Evolutionary conservation across 2,888 invertebrate genomes (phyloP).

Genomic region (Andrena minutula): DNA sequence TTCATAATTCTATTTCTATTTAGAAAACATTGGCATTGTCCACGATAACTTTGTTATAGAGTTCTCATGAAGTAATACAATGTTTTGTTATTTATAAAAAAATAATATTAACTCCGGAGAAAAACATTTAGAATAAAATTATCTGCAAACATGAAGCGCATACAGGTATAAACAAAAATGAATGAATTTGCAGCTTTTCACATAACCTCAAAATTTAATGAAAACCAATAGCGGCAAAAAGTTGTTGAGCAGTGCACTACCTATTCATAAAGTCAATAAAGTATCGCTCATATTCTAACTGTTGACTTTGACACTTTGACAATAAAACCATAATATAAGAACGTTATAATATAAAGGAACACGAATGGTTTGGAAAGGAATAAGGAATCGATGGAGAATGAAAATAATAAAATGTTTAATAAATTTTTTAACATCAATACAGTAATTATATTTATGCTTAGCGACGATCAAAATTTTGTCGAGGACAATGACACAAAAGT

Average conservation of each 20-base stretch:
- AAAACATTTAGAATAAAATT: background rate
- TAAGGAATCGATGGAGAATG: background rate
- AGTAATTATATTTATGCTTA: constrained; percentile 8
- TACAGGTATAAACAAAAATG: background rate
- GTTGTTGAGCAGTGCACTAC: too few species aligned
- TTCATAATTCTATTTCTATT: background rate
- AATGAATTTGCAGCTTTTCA: background rate
- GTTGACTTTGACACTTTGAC: background rate
- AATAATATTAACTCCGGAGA: too few species aligned
- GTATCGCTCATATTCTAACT: too few species aligned
- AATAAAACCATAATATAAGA: background rate
- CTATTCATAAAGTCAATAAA: too few species aligned
- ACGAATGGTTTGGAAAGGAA: background rate
- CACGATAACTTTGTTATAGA: background rate
- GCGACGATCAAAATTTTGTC: background rate
- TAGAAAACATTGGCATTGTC: background rate
- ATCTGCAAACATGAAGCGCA: background rate
- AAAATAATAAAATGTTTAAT: background rate
- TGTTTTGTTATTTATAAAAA: too few species aligned
- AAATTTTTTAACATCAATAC: background rate
- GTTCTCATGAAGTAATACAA: too few species aligned
- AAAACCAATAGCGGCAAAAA: background rate
- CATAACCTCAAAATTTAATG: constrained; percentile 25
- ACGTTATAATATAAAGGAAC: background rate
- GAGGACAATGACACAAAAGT: background rate